Evolutionary conservation across 2,797 vertebrate genomes (phyloP), one percentile per base, ranked within the genome.

Genomic region (Falco rusticolus): DNA sequence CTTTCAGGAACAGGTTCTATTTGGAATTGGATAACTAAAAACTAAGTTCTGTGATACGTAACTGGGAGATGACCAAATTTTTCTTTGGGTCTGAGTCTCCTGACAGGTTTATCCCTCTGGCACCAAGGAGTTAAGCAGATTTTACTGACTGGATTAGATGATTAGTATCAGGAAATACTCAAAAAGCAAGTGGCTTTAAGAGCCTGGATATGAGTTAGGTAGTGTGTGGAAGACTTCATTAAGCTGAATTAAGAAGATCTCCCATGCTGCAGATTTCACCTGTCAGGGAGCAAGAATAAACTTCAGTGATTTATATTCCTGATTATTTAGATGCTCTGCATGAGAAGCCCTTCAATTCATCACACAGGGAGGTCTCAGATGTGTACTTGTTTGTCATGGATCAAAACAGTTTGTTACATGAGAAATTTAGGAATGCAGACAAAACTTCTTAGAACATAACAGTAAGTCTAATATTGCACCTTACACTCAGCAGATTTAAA

Each of bases 281-380:
- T 94, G 77, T 79, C 86, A 95, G 47, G 50, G 72, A 95, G 28
- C n/a, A 68, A 48, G 45, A 70, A 53, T 90, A 54, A 61, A 31
- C 39, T 86, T 91, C 33, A 48, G 14, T 90, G 86, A 95, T 93
- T 91, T 95, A 53, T 88, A 94, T 90, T 95, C 95, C 57, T 79
- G 72, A 92, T 94, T 96, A 90, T 87, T 81, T 85, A 47, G 31
- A 84, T 28, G 25, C 68, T 91, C 51, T 89, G 57, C 61, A 43
- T 87, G 78, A 96, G 33, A 66, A 89, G 70, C 14, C 56, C 51
- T 88, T 37, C 56, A 87, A 79, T 95, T 96, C 47, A 84, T 90
- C 88, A 92, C 33, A 43, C 43, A 87, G 54, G 92, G 61, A 72
- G 34, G 87, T 94, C 74, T 96, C 83, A 85, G 33, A 85, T 60